phyloP scores from a whole-genome alignment of 92 coral and sea anemone genomes.

The Heteractis magnifica region DNA sequence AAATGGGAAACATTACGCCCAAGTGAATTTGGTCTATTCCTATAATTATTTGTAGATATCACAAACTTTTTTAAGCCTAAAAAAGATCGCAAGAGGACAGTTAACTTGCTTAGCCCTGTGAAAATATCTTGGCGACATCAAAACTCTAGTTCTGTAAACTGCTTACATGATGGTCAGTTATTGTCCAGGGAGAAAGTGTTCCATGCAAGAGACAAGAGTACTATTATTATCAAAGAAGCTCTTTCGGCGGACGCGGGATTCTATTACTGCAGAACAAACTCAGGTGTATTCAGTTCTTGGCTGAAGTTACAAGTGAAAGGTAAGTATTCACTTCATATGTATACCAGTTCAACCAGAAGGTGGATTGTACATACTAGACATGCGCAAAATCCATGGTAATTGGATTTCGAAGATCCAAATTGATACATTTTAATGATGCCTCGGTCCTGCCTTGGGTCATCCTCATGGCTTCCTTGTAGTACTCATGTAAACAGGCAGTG shows the following conservation, averaged over 20 bases:
- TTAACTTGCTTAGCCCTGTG: not conserved
- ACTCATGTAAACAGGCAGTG: too few relatives aligned
- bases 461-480: not conserved
- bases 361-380: too few relatives aligned
- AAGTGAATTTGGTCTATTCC: not conserved
- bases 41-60: not conserved
- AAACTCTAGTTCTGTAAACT: not conserved
- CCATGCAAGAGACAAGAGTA: not conserved
- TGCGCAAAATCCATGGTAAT: too few relatives aligned
- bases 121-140: not conserved
- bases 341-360: too few relatives aligned
- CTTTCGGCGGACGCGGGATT: not conserved
- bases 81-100: not conserved
- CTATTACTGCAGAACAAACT: not conserved
- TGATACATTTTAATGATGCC: constrained; percentile 34
- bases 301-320: not conserved
- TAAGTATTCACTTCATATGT: not conserved
- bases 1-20: not conserved
- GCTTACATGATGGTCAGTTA: not conserved
- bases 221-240: not conserved
- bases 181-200: not conserved
- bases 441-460: constrained; percentile 24
- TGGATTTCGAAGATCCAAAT: too few relatives aligned
- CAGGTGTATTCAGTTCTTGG: not conserved
- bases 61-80: not conserved